These are phyloP conservation scores for Picathartes gymnocephalus DNA, from an alignment of 2,113 vertebrate species.

Conservation along the genomic window DNA sequence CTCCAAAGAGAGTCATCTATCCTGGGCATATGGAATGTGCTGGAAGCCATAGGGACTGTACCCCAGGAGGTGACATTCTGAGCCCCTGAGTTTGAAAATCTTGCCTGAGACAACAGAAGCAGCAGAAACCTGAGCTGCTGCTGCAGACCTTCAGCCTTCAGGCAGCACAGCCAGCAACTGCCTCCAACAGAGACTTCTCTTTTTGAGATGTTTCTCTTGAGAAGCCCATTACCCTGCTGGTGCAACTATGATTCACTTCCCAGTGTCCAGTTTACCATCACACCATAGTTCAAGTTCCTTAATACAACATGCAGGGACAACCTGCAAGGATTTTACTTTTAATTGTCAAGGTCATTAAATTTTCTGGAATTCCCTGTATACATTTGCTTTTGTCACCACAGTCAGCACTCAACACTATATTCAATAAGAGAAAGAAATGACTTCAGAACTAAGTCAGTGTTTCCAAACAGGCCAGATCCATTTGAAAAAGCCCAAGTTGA, in stretches of 20 bases:
- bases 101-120: neutral
- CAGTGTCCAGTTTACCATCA: neutral
- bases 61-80: neutral
- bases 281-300: neutral
- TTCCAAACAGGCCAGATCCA: neutral
- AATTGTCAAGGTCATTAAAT: neutral
- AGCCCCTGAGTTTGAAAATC: neutral
- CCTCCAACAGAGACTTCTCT: neutral
- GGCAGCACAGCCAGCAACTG: neutral
- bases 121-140: neutral
- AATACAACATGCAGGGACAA: neutral
- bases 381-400: neutral
- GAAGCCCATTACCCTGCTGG: neutral
- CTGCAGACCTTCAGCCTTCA: neutral
- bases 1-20: neutral
- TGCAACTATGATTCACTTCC: neutral
- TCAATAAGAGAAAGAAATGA: neutral
- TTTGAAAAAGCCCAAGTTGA: neutral
- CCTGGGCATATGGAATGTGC: neutral
- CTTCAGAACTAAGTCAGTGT: neutral
- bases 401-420: neutral
- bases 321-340: neutral
- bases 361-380: neutral
- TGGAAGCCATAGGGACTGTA: neutral
- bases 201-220: neutral